Conservation (phyloP, 2,113 vertebrate species). For the Carlito syrichta region DNA sequence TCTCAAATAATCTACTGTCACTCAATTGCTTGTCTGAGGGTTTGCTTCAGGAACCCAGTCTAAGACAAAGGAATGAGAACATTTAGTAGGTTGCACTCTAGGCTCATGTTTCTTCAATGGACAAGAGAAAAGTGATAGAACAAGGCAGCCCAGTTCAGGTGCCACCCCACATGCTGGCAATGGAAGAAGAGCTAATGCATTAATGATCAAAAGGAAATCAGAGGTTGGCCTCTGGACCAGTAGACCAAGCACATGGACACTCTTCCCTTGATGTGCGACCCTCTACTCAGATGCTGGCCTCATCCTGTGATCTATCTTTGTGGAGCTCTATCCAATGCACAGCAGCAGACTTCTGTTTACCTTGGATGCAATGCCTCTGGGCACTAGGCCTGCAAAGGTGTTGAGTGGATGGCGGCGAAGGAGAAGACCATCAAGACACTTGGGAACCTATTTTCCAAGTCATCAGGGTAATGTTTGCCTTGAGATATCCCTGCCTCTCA, state of each 20-base stretch:
- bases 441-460: background rate
- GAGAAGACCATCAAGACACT: background rate
- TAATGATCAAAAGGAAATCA: too few relatives aligned
- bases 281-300: background rate
- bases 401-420: too few relatives aligned
- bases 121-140: background rate
- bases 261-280: background rate
- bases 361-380: background rate
- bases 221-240: too few relatives aligned
- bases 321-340: fast-evolving
- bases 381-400: background rate
- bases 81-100: background rate
- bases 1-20: background rate
- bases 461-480: background rate
- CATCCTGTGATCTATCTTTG: fast-evolving
- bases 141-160: too few relatives aligned
- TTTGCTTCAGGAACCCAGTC: background rate
- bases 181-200: background rate
- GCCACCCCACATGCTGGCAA: background rate
- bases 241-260: fast-evolving
- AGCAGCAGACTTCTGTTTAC: background rate
- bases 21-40: too few relatives aligned
- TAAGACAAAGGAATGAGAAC: background rate
- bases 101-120: background rate
- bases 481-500: background rate